Conservation (phyloP, 1,140 invertebrate genomes). For the Panagrolaimus sp. region DNA sequence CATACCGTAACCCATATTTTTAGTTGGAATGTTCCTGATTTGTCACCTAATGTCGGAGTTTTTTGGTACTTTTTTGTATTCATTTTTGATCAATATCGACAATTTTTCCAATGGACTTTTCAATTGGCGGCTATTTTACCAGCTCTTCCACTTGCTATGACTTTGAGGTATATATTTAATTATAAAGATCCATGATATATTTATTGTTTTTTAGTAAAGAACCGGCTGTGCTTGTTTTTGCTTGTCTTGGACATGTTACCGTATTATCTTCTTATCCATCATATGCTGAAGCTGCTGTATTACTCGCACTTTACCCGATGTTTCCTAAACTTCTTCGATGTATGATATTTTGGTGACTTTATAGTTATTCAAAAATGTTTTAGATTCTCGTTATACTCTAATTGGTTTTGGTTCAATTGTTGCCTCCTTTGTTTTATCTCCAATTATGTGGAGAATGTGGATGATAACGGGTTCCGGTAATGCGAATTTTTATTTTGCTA, state of each 20-base stretch:
- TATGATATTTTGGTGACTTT: slow-evolving; percentile 64
- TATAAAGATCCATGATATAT: too few relatives aligned
- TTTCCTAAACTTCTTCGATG: slow-evolving; percentile 83
- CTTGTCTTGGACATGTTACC: slow-evolving; percentile 74
- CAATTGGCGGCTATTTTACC: slow-evolving; percentile 92
- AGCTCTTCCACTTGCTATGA: slow-evolving; percentile 76
- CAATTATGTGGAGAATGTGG: slow-evolving; percentile 94
- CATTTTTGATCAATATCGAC: slow-evolving; percentile 97
- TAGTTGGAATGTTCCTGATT: slow-evolving; percentile 72
- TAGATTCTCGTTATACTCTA: slow-evolving; percentile 75
- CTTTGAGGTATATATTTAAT: slow-evolving; percentile 65
- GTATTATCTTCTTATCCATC: slow-evolving; percentile 96
- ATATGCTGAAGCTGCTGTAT: slow-evolving; percentile 85
- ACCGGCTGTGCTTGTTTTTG: slow-evolving; percentile 76
- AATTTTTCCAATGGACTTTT: slow-evolving; percentile 88
- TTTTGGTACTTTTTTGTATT: slow-evolving; percentile 99
- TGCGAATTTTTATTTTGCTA: slow-evolving; percentile 98
- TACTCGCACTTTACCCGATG: slow-evolving; percentile 78
- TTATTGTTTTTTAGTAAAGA: slow-evolving; percentile 66
- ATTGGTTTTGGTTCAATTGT: slow-evolving; percentile 76
- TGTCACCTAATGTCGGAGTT: slow-evolving; percentile 90
- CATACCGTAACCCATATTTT: slow-evolving; percentile 45
- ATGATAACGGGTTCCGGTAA: slow-evolving; percentile 95
- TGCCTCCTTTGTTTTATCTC: slow-evolving; percentile 78
- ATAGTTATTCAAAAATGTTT: slow-evolving; percentile 27